Conservation (phyloP, 2,888 invertebrate genomes). For the Aleiodes leptofemur region DNA sequence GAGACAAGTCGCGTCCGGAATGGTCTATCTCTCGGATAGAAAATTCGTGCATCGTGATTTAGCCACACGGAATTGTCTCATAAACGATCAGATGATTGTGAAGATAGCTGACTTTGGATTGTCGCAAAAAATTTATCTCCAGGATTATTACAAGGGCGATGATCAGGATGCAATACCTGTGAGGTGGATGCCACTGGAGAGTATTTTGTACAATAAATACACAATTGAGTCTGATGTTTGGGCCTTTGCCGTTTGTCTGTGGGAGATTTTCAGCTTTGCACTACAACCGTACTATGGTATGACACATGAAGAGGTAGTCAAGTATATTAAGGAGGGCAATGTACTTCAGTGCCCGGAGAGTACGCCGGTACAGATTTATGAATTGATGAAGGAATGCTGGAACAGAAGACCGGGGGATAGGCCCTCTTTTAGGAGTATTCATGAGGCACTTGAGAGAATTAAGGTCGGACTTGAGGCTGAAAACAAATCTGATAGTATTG, state of each 20-base stretch:
- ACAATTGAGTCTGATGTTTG: constrained; percentile 97
- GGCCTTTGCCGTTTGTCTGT: constrained; percentile 97
- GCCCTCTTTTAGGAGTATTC: constrained; percentile 90
- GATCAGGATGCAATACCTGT: constrained; percentile 97
- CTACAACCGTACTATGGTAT: constrained; percentile 97
- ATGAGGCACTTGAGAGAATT: constrained; percentile 86
- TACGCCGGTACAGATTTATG: constrained; percentile 90
- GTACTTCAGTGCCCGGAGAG: constrained; percentile 93
- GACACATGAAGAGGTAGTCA: constrained; percentile 97
- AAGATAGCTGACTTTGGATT: constrained; percentile 98
- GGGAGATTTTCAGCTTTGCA: constrained; percentile 98
- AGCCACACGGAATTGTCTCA: constrained; percentile 96
- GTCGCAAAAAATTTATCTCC: constrained; percentile 95
- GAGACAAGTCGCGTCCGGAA: constrained; percentile 93
- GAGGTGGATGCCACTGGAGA: constrained; percentile 98
- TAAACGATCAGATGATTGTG: constrained; percentile 94
- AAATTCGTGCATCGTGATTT: constrained; percentile 97
- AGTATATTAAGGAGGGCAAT: constrained; percentile 95
- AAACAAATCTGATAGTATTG: constrained; percentile 69
- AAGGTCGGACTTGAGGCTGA: constrained; percentile 73
- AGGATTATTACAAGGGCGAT: constrained; percentile 96
- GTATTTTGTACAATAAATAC: constrained; percentile 97
- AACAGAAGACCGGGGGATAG: constrained; percentile 89
- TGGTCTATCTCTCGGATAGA: constrained; percentile 95
- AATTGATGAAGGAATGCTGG: constrained; percentile 96